phyloP scores from a whole-genome alignment of 2,888 invertebrate species.

The Mesoligia furuncula region DNA sequence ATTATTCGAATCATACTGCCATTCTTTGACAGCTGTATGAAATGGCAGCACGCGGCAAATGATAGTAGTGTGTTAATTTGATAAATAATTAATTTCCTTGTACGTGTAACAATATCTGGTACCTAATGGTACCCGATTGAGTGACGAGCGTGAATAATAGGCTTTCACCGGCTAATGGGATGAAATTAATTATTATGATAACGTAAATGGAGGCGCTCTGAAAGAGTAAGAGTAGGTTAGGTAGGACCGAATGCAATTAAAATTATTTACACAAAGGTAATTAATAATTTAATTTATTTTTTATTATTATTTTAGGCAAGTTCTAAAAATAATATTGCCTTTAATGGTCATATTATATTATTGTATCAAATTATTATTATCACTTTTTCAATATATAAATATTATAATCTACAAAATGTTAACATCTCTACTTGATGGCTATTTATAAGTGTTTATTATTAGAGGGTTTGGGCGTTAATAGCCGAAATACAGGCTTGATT shows the following conservation, averaged over 20 bases:
- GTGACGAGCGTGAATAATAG: conserved; percentile 9
- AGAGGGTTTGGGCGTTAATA: too few species aligned
- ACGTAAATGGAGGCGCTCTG: conserved; percentile 14
- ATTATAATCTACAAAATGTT: too few species aligned
- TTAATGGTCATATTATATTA: too few species aligned
- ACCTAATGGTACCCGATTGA: background rate
- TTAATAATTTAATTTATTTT: too few species aligned
- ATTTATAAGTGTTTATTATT: too few species aligned
- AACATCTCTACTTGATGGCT: too few species aligned
- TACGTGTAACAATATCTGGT: background rate
- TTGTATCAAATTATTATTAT: too few species aligned
- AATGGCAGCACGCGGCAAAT: background rate
- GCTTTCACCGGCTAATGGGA: conserved; percentile 14
- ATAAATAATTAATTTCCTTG: background rate
- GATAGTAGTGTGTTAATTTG: background rate
- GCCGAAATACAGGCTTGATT: too few species aligned
- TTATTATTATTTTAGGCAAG: too few species aligned
- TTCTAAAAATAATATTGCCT: too few species aligned
- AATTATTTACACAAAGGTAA: background rate
- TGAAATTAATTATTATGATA: conserved; percentile 16
- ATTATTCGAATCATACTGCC: background rate
- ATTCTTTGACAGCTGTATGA: background rate
- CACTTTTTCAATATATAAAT: too few species aligned
- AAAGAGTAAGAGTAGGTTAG: background rate
- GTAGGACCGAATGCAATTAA: too few species aligned